Conservation (phyloP, 2,797 vertebrate genomes). For the Nothura maculosa region DNA sequence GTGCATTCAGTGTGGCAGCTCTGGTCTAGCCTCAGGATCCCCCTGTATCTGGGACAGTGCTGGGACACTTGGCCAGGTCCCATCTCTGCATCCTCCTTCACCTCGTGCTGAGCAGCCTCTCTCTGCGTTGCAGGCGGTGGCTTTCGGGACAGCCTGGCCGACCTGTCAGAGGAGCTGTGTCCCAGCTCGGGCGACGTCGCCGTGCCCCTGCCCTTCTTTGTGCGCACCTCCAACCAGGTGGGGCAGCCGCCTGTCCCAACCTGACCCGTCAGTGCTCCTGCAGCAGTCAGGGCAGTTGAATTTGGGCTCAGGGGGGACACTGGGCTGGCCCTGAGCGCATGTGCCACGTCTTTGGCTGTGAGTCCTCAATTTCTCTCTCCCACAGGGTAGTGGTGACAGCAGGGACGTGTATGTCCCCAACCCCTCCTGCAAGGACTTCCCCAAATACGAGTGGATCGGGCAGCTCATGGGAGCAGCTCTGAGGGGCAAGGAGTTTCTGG, state of each 20-base stretch:
- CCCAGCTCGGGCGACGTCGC: conserved; percentile 92
- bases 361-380: not conserved
- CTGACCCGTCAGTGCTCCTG: not conserved
- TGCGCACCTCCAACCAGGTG: conserved; percentile 95
- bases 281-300: not conserved
- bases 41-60: not conserved
- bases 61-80: not conserved
- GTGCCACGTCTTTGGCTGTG: accelerated
- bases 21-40: accelerated
- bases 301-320: not conserved
- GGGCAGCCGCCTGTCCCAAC: not conserved
- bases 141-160: conserved; percentile 95
- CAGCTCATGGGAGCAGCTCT: conserved; percentile 97
- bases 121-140: conserved; percentile 85
- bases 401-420: conserved; percentile 96
- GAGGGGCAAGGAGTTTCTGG: conserved; percentile 94
- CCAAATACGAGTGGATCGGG: conserved; percentile 96
- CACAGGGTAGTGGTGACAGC: conserved; percentile 90
- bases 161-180: conserved; percentile 97
- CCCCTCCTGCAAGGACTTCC: conserved; percentile 94
- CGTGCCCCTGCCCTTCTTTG: conserved; percentile 94
- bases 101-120: not conserved
- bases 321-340: not conserved
- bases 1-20: not conserved
- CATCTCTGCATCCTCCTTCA: not conserved